A percentile compares a stretch with the other conserved stretches of the same genome.
Evolutionary conservation across 2,113 vertebrate genomes (phyloP).

Genomic region (Callipepla californica): DNA sequence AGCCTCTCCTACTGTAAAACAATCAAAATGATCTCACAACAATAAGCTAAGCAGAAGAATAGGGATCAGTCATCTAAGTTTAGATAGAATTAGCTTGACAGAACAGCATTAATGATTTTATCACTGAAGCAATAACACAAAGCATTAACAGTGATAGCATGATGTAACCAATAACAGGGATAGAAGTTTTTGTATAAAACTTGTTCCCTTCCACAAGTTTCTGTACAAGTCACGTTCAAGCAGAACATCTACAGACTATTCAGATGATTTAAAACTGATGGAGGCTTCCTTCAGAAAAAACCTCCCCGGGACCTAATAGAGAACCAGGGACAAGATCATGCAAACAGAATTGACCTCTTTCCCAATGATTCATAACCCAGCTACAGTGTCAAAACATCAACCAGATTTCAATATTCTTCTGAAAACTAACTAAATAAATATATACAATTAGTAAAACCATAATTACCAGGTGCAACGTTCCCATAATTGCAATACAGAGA

Average conservation of each 20-base stretch:
- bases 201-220: not conserved
- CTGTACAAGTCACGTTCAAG: not conserved
- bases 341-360: not conserved
- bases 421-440: conserved; percentile 19
- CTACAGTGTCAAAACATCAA: not conserved
- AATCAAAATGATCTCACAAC: not conserved
- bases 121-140: not conserved
- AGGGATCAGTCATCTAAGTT: not conserved
- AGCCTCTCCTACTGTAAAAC: not conserved
- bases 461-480: not conserved
- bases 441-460: conserved; percentile 12
- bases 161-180: not conserved
- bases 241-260: not conserved
- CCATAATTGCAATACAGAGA: not conserved
- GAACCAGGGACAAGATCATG: not conserved
- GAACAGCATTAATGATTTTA: not conserved
- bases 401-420: not conserved
- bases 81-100: not conserved
- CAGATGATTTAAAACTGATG: not conserved
- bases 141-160: not conserved
- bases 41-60: not conserved
- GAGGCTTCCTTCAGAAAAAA: not conserved
- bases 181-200: not conserved
- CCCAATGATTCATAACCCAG: not conserved
- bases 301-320: not conserved